Evolutionary conservation across 1,140 invertebrate species (phyloP).

Genomic region (Cecropterus lyciades): DNA sequence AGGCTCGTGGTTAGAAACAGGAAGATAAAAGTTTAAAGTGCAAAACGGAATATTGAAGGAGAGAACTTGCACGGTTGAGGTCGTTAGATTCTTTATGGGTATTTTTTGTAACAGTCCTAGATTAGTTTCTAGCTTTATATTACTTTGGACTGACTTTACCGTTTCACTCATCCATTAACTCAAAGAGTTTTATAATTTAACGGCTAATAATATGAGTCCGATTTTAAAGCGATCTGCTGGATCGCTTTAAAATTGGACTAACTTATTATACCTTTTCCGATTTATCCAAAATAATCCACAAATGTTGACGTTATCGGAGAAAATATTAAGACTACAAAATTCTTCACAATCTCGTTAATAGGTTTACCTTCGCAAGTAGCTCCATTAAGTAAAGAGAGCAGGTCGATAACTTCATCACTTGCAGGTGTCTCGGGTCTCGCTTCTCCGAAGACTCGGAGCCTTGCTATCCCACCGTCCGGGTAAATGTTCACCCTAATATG

Average conservation of each 20-base stretch:
- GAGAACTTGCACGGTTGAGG: slow-evolving; percentile 10
- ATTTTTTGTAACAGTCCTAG: background rate
- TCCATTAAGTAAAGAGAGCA: slow-evolving; percentile 85
- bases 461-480: slow-evolving; percentile 88
- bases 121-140: too few relatives aligned
- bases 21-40: slow-evolving; percentile 37
- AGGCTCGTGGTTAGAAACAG: slow-evolving; percentile 22
- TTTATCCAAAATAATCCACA: too few relatives aligned
- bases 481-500: slow-evolving; percentile 87
- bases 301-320: too few relatives aligned
- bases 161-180: too few relatives aligned
- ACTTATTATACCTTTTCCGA: too few relatives aligned
- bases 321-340: too few relatives aligned
- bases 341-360: too few relatives aligned
- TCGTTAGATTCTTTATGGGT: slow-evolving; percentile 1
- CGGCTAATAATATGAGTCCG: too few relatives aligned
- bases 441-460: slow-evolving; percentile 86
- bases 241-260: too few relatives aligned
- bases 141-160: too few relatives aligned
- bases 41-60: slow-evolving; percentile 30
- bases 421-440: slow-evolving; percentile 69
- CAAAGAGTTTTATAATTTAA: too few relatives aligned
- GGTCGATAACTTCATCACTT: slow-evolving; percentile 78
- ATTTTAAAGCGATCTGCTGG: too few relatives aligned
- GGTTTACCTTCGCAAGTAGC: slow-evolving; percentile 79